Evolutionary conservation across 2,797 vertebrate genomes (phyloP).

Genomic region (Remorina albescens): DNA sequence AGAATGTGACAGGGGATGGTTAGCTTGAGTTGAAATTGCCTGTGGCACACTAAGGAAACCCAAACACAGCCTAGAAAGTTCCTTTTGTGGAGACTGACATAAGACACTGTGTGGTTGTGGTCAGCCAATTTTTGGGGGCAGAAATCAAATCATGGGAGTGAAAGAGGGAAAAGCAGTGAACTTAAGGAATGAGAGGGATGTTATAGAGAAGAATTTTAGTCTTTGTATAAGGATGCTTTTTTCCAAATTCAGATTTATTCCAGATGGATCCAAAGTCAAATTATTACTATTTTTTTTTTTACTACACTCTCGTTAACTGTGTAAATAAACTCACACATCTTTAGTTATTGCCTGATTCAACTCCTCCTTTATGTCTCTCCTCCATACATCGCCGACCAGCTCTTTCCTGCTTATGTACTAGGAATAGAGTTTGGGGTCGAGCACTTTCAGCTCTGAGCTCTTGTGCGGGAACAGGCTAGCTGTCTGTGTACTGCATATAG

Average conservation of each 20-base stretch:
- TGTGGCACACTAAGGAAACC: constrained; percentile 63
- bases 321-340: constrained; percentile 9
- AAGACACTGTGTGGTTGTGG: constrained; percentile 76
- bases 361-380: constrained; percentile 26
- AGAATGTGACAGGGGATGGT: constrained; percentile 69
- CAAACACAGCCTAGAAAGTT: constrained; percentile 74
- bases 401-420: constrained; percentile 52
- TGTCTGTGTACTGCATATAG: constrained; percentile 84
- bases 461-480: constrained; percentile 77
- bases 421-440: constrained; percentile 64
- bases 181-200: constrained; percentile 23
- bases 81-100: constrained; percentile 70
- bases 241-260: too few species aligned
- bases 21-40: constrained; percentile 66
- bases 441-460: constrained; percentile 70
- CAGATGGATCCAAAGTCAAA: too few species aligned
- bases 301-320: constrained; percentile 6
- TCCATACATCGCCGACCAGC: constrained; percentile 26
- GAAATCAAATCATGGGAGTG: constrained; percentile 59
- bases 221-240: constrained; percentile 12
- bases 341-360: constrained; percentile 2
- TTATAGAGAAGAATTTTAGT: not conserved
- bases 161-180: constrained; percentile 38
- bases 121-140: constrained; percentile 65
- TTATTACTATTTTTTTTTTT: not conserved